These are phyloP conservation scores for Synaphobranchus kaupii DNA, from an alignment of 2,797 vertebrate species.

Conservation along the genomic window DNA sequence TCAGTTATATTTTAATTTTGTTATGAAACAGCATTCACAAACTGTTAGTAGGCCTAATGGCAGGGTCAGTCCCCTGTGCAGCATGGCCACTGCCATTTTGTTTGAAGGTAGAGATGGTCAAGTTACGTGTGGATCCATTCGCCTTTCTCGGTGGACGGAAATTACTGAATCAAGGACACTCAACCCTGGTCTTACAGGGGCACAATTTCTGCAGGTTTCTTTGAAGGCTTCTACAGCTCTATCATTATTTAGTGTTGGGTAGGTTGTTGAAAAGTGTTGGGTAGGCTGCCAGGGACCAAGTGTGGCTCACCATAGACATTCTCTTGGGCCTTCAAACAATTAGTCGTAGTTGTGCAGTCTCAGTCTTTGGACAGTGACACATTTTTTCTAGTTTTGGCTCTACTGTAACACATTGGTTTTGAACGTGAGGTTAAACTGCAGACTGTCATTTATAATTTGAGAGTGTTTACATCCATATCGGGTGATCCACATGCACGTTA, in stretches of 20 bases:
- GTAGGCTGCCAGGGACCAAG: background rate
- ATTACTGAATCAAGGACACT: background rate
- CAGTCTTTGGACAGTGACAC: too few species aligned
- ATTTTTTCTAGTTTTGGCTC: too few species aligned
- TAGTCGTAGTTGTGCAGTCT: background rate
- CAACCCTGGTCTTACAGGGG: background rate
- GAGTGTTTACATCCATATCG: too few species aligned
- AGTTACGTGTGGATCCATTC: background rate
- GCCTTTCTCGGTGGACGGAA: background rate
- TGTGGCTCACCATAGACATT: background rate
- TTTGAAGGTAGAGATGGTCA: background rate
- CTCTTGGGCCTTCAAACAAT: background rate
- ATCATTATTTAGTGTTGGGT: background rate
- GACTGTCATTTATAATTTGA: too few species aligned
- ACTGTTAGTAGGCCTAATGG: too few species aligned
- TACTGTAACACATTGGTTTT: too few species aligned
- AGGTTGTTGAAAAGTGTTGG: background rate
- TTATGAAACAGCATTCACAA: background rate
- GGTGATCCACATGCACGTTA: too few species aligned
- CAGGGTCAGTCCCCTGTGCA: too few species aligned
- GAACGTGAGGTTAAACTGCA: too few species aligned
- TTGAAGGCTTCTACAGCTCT: background rate
- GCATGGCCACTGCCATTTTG: background rate
- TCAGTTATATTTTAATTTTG: background rate
- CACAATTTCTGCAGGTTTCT: background rate